Percentiles rank a stretch among this genome's conserved stretches.
Evolutionary conservation across 2,113 vertebrate genomes (phyloP).

Genomic region (Aramus guarauna): DNA sequence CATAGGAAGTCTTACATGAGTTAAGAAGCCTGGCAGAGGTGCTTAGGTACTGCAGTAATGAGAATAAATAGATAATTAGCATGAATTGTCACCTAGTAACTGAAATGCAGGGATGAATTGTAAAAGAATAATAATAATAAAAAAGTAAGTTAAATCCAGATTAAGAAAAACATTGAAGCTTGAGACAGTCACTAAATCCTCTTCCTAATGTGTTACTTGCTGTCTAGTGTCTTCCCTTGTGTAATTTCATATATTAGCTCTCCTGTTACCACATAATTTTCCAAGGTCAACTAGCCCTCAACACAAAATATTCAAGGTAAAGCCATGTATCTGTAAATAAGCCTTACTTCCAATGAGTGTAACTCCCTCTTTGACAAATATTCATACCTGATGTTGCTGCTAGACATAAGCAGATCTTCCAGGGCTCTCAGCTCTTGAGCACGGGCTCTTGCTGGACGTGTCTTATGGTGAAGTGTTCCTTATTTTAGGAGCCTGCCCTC

Average conservation of each 20-base stretch:
- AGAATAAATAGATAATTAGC: neutral
- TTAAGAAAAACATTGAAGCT: neutral
- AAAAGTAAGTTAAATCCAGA: neutral
- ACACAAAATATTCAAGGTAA: neutral
- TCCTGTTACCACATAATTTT: neutral
- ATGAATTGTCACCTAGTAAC: neutral
- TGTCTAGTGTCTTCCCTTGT: neutral
- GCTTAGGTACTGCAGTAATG: neutral
- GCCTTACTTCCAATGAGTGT: neutral
- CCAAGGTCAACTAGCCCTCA: neutral
- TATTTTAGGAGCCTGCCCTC: neutral
- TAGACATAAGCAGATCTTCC: neutral
- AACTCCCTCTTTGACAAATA: neutral
- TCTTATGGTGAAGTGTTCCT: neutral
- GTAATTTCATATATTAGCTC: neutral
- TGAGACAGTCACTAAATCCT: neutral
- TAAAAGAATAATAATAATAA: neutral
- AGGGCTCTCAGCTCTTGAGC: rapidly evolving
- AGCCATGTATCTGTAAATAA: neutral
- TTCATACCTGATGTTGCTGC: neutral
- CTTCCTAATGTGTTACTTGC: neutral
- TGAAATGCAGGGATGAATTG: neutral
- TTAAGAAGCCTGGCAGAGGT: neutral
- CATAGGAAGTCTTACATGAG: neutral
- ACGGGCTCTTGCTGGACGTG: neutral